These are phyloP conservation scores for Xylota sylvarum DNA, from an alignment of 2,888 invertebrate species.

Conservation along the genomic window DNA sequence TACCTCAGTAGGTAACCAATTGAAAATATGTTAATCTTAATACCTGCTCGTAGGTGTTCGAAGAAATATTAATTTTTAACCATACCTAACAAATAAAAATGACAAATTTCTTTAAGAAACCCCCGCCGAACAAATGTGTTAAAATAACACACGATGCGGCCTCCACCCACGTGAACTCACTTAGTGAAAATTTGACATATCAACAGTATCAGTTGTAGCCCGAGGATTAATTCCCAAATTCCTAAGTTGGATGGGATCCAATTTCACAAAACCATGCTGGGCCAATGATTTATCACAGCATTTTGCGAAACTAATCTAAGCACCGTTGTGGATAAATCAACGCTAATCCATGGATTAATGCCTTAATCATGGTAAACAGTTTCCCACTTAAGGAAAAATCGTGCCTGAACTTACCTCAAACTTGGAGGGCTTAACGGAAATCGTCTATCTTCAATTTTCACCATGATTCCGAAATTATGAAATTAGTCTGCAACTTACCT, in stretches of 20 bases:
- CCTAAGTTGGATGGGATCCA: background rate
- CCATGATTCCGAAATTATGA: constrained; percentile 23
- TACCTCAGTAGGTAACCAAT: constrained; percentile 19
- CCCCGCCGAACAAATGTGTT: constrained; percentile 27
- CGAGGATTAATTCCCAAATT: background rate
- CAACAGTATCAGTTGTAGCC: background rate
- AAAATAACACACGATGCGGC: constrained; percentile 9
- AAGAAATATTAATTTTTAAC: constrained; percentile 24
- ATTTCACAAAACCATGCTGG: constrained; percentile 26
- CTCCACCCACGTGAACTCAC: constrained; percentile 1
- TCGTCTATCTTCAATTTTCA: constrained; percentile 16
- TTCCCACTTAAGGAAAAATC: background rate
- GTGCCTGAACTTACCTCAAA: background rate
- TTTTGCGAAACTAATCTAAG: constrained; percentile 30
- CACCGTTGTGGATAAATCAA: constrained; percentile 15
- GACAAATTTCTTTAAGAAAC: constrained; percentile 33
- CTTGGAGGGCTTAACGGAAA: background rate
- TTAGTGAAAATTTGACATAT: constrained; percentile 3
- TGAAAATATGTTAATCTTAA: constrained; percentile 36
- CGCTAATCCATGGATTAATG: constrained; percentile 41
- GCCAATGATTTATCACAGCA: constrained; percentile 20
- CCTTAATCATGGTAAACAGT: constrained; percentile 18
- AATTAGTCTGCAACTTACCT: constrained; percentile 10
- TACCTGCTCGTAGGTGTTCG: background rate
- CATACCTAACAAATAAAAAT: constrained; percentile 23